phyloP scores from a whole-genome alignment of 2,888 invertebrate species.

The Antitype chi region DNA sequence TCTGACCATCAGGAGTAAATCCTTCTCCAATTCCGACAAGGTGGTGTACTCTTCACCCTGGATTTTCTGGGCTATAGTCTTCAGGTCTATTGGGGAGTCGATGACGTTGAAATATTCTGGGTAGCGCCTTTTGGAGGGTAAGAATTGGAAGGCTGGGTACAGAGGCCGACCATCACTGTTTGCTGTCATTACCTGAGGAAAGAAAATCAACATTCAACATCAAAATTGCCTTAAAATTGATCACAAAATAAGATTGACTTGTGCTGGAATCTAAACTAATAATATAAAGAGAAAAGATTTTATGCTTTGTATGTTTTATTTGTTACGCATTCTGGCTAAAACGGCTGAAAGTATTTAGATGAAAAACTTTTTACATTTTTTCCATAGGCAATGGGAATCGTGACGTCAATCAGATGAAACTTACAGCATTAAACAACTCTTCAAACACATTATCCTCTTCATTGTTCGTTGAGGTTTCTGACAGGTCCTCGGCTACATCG shows the following conservation, averaged over 20 bases:
- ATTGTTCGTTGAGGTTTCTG: slow-evolving; percentile 93
- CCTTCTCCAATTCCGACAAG: slow-evolving; percentile 96
- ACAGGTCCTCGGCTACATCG: slow-evolving; percentile 92
- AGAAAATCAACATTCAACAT: neutral
- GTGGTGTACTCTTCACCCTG: slow-evolving; percentile 95
- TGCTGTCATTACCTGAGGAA: slow-evolving; percentile 94
- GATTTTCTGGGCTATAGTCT: slow-evolving; percentile 97
- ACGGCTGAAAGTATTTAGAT: no score
- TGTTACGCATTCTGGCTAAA: no score
- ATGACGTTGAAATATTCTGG: slow-evolving; percentile 99
- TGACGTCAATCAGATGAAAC: slow-evolving; percentile 56
- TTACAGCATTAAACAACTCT: slow-evolving; percentile 96
- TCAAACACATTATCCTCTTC: slow-evolving; percentile 96
- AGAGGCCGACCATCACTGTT: slow-evolving; percentile 96
- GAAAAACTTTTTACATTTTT: no score
- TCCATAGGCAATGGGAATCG: no score
- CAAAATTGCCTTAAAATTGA: no score
- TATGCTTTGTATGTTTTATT: no score
- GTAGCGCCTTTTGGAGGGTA: slow-evolving; percentile 97
- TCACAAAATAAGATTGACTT: neutral
- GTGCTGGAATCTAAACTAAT: neutral
- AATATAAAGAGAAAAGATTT: no score
- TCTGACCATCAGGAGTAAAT: slow-evolving; percentile 96
- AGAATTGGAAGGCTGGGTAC: slow-evolving; percentile 96
- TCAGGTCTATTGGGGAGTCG: slow-evolving; percentile 98